A percentile compares a stretch with the other conserved stretches of the same genome.
These are phyloP conservation scores for Hippocampus kuda DNA, from an alignment of 2,797 vertebrate genomes.

Conservation along the genomic window DNA sequence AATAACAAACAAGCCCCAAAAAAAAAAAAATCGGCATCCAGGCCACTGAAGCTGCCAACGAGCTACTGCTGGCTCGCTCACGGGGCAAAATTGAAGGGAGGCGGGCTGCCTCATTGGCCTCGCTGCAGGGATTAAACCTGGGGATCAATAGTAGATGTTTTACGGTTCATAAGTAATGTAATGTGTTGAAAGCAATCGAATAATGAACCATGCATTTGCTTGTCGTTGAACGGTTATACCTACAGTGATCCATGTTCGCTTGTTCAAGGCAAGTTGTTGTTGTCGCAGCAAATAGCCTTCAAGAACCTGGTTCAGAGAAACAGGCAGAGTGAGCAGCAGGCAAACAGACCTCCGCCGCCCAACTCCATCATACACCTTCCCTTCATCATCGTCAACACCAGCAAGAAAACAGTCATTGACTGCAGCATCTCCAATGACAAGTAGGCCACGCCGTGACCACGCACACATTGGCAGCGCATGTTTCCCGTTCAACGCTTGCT, in stretches of 20 bases:
- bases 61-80: no score
- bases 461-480: neutral
- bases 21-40: no score
- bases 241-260: neutral
- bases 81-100: no score
- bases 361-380: conserved; percentile 97
- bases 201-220: no score
- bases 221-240: no score
- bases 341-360: conserved; percentile 82
- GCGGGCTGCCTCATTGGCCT: no score
- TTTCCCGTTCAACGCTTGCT: neutral
- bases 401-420: conserved; percentile 99
- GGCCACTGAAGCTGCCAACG: no score
- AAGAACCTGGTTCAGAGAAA: conserved; percentile 98
- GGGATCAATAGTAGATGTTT: no score
- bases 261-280: neutral
- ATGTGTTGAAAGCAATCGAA: no score
- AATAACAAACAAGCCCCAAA: no score
- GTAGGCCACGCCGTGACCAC: conserved; percentile 60
- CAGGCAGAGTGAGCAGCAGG: conserved; percentile 86
- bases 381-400: conserved; percentile 99
- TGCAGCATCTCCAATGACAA: conserved; percentile 99
- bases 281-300: conserved; percentile 94
- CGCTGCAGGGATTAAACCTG: no score
- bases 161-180: no score